Evolutionary conservation across 2,113 vertebrate genomes (phyloP).

Genomic region (Anarrhichthys ocellatus): DNA sequence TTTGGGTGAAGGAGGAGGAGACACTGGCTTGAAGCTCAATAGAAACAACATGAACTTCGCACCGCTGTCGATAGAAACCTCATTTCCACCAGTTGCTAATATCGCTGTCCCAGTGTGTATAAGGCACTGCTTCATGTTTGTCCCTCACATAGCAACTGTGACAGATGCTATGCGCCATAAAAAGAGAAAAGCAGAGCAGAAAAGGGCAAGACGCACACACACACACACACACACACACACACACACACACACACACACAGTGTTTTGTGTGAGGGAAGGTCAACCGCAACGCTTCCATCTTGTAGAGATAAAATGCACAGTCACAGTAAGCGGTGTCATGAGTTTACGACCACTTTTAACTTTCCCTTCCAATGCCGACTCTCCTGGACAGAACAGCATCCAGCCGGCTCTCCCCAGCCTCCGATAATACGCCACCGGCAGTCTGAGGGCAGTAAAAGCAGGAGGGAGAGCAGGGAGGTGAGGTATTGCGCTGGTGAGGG

Average conservation of each 20-base stretch:
- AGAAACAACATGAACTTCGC: slow-evolving; percentile 67
- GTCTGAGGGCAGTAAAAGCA: slow-evolving; percentile 43
- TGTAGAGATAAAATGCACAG: slow-evolving; percentile 33
- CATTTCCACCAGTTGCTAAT: slow-evolving; percentile 64
- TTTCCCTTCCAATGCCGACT: slow-evolving; percentile 39
- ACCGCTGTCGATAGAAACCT: slow-evolving; percentile 73
- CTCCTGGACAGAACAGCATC: slow-evolving; percentile 35
- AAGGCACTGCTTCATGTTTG: slow-evolving; percentile 56
- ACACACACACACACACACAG: not conserved
- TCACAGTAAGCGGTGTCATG: not conserved
- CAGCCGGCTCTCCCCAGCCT: slow-evolving; percentile 11
- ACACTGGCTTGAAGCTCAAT: slow-evolving; percentile 15
- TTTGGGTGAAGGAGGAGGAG: slow-evolving; percentile 2
- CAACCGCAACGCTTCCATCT: not conserved
- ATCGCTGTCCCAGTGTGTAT: slow-evolving; percentile 6
- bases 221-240: slow-evolving; percentile 11
- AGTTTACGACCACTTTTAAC: slow-evolving; percentile 49
- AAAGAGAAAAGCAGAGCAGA: slow-evolving; percentile 20
- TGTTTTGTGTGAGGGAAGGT: slow-evolving; percentile 1
- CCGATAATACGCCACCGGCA: slow-evolving; percentile 30
- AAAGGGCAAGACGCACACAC: not conserved
- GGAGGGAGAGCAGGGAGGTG: slow-evolving; percentile 17
- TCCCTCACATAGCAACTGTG: slow-evolving; percentile 65
- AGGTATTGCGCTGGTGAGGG: not conserved
- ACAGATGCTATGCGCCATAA: slow-evolving; percentile 66